These are phyloP conservation scores for Notamacropus eugenii DNA, from an alignment of 2,797 vertebrate genomes.

Conservation along the genomic window DNA sequence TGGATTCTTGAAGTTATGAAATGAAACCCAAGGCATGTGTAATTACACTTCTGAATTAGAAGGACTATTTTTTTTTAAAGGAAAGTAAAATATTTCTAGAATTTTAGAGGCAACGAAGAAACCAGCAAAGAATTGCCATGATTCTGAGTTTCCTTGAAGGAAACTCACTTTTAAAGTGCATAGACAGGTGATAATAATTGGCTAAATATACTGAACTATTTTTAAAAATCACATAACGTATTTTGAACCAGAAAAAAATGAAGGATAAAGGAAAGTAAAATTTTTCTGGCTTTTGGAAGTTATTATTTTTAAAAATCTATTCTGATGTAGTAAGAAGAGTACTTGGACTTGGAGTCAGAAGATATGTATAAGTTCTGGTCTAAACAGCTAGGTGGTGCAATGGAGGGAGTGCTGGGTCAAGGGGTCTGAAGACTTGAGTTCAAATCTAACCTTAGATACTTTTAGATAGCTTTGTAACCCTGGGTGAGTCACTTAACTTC, in stretches of 20 bases:
- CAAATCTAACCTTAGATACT: neutral
- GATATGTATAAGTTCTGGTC: neutral
- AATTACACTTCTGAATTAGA: constrained; percentile 80
- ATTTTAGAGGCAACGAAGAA: constrained; percentile 76
- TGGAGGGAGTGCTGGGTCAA: neutral
- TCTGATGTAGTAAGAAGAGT: neutral
- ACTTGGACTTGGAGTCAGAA: neutral
- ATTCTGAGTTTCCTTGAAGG: neutral
- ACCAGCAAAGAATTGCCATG: neutral
- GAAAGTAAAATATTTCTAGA: constrained; percentile 82
- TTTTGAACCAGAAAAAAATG: neutral
- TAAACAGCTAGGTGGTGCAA: neutral
- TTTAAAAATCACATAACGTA: neutral
- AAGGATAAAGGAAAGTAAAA: neutral
- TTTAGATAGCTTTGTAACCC: neutral
- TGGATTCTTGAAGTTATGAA: neutral
- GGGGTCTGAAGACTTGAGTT: neutral
- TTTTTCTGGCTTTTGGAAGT: neutral
- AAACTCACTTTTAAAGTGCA: neutral
- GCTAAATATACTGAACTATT: neutral
- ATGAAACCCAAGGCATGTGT: constrained; percentile 65
- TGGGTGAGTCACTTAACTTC: neutral
- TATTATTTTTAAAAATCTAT: neutral
- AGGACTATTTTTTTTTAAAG: constrained; percentile 82
- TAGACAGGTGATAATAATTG: neutral